Base-by-base conservation (phyloP, 2,888 invertebrate genomes). In the Drosophila algonquin region DNA sequence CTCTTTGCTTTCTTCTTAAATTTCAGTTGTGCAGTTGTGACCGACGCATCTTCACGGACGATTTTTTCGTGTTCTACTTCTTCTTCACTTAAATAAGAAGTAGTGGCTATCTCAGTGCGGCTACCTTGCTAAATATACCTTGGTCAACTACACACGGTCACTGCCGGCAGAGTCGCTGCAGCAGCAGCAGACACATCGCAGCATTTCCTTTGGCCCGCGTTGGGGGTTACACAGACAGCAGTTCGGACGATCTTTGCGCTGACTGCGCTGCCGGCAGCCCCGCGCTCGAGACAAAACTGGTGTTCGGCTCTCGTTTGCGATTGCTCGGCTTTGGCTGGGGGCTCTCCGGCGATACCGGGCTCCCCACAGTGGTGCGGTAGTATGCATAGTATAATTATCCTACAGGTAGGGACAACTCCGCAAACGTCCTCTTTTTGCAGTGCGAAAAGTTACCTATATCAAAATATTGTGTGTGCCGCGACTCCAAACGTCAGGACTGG, bases 171-270 rank as follows among this genome's bases (percentile, higher is more conserved):
- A 24, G 54, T 40, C 16, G 45, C 59, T 48, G 50, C 61, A 53
- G 48, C 75, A 48, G 50, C 70, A 44, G 18, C 75, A 46, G n/a
- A 56, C 14, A 24, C 57, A 24, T 58, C 75, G 71, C 63, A 48
- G 62, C 69, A 84, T 75, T 80, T 83, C 76, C 85, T 78, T 82
- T 76, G 59, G 51, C 32, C 50, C 51, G 77, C 71, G 40, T 40
- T 79, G 82, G 82, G 81, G 79, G 79, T 79, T 82, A 81, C 69
- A 81, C 68, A 40, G 57, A 54, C 56, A 46, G 47, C 48, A 44
- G 14, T 27, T 47, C 30, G 58, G 62, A 55, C 63, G 53, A 40
- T 40, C 53, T 67, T 77, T 60, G 54, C 47, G 56, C 16, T 27
- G 56, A 45, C 56, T 14, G 45, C 30, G 27, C n/a, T 27, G 16